These are phyloP conservation scores for Phyllostomus discolor DNA, from an alignment of 2,113 vertebrate genomes.

Conservation along the genomic window DNA sequence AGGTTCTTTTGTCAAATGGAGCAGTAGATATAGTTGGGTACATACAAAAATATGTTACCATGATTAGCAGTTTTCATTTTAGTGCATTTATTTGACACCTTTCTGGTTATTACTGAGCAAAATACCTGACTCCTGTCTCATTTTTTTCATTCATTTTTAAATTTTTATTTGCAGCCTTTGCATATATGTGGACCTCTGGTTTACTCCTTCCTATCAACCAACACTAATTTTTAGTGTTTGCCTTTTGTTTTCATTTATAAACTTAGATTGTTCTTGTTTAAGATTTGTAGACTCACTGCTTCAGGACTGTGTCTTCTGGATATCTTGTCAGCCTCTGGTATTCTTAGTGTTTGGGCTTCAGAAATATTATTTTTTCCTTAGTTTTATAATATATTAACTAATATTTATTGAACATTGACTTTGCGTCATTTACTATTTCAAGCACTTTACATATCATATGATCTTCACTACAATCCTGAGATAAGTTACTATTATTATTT, in stretches of 20 bases:
- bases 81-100: neutral
- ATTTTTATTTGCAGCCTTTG: neutral
- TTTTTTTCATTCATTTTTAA: neutral
- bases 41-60: neutral
- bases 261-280: neutral
- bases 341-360: neutral
- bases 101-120: neutral
- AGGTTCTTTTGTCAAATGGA: neutral
- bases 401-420: neutral
- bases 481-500: neutral
- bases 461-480: neutral
- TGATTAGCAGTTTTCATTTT: neutral
- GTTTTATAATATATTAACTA: neutral
- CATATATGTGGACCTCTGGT: neutral
- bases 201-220: neutral
- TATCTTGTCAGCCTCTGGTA: neutral
- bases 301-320: neutral
- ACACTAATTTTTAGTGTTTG: neutral
- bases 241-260: neutral
- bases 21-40: neutral
- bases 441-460: neutral
- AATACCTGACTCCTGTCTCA: neutral
- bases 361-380: neutral
- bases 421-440: neutral
- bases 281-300: neutral